Evolutionary conservation across 2,797 vertebrate genomes (phyloP).

Genomic region (Calcarius lapponicus): DNA sequence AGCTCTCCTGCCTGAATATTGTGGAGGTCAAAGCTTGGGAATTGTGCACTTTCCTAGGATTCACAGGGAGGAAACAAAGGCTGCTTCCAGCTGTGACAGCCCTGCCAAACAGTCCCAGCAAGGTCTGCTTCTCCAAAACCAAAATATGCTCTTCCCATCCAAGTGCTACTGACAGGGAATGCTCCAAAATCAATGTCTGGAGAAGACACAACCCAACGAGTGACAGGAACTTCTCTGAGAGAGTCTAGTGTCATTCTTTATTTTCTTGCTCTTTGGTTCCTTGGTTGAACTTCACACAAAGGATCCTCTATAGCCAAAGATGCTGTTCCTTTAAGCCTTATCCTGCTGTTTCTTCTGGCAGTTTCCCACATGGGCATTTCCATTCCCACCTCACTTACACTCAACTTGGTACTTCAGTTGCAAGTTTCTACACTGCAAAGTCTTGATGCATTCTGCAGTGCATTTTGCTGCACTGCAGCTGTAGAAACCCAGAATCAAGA

Average conservation of each 20-base stretch:
- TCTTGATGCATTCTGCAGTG: not conserved
- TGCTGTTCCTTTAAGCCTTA: not conserved
- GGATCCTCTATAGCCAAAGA: not conserved
- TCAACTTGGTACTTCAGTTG: not conserved
- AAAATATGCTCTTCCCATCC: not conserved
- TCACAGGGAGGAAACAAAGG: not conserved
- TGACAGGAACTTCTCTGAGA: not conserved
- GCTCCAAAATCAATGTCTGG: not conserved
- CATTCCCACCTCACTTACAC: not conserved
- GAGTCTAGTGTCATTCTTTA: not conserved
- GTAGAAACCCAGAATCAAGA: not conserved
- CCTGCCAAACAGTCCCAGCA: not conserved
- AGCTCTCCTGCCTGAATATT: not conserved
- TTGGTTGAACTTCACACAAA: not conserved
- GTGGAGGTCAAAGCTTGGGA: not conserved
- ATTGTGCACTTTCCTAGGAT: not conserved
- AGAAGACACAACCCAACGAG: not conserved
- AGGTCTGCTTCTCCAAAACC: not conserved
- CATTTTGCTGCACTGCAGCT: not conserved
- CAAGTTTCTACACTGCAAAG: not conserved
- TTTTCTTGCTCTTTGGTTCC: not conserved
- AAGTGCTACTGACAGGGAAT: not conserved
- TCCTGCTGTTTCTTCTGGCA: not conserved
- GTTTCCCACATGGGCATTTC: not conserved
- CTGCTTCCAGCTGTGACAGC: not conserved